A percentile compares a stretch with the other conserved stretches of the same genome.
These are phyloP conservation scores for Lepus americanus DNA, from an alignment of 2,113 vertebrate genomes.

Conservation along the genomic window DNA sequence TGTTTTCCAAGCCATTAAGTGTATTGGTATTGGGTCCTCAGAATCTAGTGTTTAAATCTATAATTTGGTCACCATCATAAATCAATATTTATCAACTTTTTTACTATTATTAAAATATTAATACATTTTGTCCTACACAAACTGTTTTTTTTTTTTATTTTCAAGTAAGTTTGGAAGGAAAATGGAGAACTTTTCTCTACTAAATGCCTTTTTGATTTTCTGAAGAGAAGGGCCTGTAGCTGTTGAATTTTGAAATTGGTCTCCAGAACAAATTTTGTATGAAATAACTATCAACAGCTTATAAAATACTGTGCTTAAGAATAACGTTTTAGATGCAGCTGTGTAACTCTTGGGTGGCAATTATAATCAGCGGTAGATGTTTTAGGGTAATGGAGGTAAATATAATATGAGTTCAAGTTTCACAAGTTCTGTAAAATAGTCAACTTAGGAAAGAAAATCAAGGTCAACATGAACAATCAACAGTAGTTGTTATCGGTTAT, in stretches of 20 bases:
- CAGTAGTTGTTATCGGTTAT: neutral
- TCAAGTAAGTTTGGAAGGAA: neutral
- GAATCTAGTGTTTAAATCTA: neutral
- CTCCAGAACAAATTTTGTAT: neutral
- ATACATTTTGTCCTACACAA: neutral
- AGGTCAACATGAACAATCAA: neutral
- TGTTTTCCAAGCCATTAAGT: slow-evolving; percentile 11
- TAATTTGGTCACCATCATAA: neutral
- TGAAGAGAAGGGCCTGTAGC: neutral
- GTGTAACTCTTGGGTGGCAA: neutral
- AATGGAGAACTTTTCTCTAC: neutral
- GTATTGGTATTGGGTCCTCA: neutral
- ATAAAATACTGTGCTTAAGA: neutral
- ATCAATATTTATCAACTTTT: slow-evolving; percentile 13
- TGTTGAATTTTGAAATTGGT: neutral
- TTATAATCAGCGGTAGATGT: neutral
- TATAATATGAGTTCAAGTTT: neutral
- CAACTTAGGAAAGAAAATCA: neutral
- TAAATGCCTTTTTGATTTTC: neutral
- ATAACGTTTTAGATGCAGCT: neutral
- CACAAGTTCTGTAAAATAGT: neutral
- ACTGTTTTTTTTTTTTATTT: neutral
- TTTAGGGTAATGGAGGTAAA: neutral
- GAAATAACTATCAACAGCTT: neutral
- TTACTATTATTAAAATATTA: neutral